Percentiles rank a stretch among this genome's conserved stretches.
Conservation (phyloP, 2,888 invertebrate genomes). For the Pristionchus entomophagus region DNA sequence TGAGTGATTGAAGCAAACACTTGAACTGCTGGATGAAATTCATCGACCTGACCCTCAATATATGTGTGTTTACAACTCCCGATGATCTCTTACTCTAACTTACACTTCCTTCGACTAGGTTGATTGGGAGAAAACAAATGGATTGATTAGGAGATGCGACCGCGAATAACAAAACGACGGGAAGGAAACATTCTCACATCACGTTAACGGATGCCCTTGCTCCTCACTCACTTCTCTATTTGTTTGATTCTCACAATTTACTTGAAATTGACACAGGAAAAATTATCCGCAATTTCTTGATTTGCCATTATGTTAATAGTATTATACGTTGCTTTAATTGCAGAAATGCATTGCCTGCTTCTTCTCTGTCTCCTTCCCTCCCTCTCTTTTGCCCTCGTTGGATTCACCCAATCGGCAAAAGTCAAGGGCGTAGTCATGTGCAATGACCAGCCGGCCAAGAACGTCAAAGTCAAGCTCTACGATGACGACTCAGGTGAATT, state of each 20-base stretch:
- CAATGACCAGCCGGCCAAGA: conserved; percentile 25
- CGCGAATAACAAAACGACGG: not conserved
- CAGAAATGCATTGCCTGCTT: not conserved
- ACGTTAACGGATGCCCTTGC: too few species aligned
- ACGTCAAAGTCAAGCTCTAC: conserved; percentile 43
- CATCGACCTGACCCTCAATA: too few species aligned
- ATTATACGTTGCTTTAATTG: too few species aligned
- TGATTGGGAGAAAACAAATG: too few species aligned
- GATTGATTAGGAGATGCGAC: not conserved
- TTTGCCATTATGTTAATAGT: too few species aligned
- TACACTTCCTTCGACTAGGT: too few species aligned
- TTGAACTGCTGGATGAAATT: too few species aligned
- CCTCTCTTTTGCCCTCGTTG: conserved; percentile 37
- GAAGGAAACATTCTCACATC: not conserved
- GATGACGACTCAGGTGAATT: conserved; percentile 28
- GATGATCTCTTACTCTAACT: too few species aligned
- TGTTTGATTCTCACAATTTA: not conserved
- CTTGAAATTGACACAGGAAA: not conserved
- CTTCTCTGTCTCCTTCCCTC: conserved; percentile 48
- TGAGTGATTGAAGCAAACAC: too few species aligned
- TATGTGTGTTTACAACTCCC: too few species aligned
- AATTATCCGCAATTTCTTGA: not conserved
- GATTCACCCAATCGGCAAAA: conserved; percentile 60
- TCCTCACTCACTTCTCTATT: not conserved
- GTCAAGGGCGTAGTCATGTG: conserved; percentile 50